These are phyloP conservation scores for Apodemia duryi DNA, from an alignment of 2,888 invertebrate genomes.

Conservation along the genomic window DNA sequence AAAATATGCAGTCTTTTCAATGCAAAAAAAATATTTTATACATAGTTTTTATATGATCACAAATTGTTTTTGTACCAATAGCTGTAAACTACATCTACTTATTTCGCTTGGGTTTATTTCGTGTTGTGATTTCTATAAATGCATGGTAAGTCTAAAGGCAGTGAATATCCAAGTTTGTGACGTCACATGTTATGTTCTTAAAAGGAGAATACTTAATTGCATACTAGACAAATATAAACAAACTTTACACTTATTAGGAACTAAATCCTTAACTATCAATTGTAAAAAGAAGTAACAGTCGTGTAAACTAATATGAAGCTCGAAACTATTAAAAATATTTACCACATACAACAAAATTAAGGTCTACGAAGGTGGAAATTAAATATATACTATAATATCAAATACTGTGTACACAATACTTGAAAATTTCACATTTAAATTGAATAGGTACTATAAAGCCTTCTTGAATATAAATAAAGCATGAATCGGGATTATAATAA, in stretches of 20 bases:
- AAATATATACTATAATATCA: not conserved
- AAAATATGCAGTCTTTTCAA: constrained; percentile 22
- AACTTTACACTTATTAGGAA: constrained; percentile 30
- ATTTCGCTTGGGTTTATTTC: constrained; percentile 18
- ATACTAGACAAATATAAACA: constrained; percentile 27
- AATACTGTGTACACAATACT: not conserved
- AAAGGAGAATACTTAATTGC: constrained; percentile 9
- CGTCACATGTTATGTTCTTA: constrained; percentile 8
- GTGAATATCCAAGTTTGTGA: constrained; percentile 46
- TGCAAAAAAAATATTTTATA: constrained; percentile 31
- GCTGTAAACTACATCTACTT: constrained; percentile 30
- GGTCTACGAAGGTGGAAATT: not conserved
- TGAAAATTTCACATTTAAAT: not conserved
- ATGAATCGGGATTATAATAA: not conserved
- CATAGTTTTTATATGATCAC: constrained; percentile 31
- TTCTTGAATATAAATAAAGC: not conserved
- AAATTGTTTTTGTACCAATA: constrained; percentile 49
- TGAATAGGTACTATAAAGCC: not conserved
- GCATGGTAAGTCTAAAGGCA: constrained; percentile 40
- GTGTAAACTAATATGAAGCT: constrained; percentile 28
- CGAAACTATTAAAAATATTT: constrained; percentile 21
- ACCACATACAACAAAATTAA: not conserved
- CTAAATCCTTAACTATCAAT: constrained; percentile 28
- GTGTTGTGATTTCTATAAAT: constrained; percentile 36
- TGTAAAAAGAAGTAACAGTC: constrained; percentile 29